These are phyloP conservation scores for Spizaetus ornatus DNA, from an alignment of 2,113 vertebrate species.

Conservation along the genomic window DNA sequence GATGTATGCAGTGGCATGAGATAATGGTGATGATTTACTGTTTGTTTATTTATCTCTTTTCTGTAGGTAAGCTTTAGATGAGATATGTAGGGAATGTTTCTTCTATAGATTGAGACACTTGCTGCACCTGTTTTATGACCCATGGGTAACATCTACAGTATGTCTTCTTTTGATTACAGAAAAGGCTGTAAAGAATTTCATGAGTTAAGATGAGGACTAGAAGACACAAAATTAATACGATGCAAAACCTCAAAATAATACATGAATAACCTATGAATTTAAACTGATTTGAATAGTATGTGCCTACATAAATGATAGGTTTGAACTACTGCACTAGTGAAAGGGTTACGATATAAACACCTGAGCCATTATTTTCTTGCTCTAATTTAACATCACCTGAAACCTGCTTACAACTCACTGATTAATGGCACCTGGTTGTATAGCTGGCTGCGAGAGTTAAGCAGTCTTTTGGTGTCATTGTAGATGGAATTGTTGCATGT, in stretches of 20 bases:
- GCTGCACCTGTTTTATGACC: not conserved
- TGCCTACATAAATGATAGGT: not conserved
- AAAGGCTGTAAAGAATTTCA: not conserved
- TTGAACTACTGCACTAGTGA: not conserved
- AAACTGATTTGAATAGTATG: not conserved
- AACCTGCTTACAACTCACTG: not conserved
- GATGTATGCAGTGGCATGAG: not conserved
- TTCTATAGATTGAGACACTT: not conserved
- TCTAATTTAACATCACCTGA: not conserved
- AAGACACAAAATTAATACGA: not conserved
- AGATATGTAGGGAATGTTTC: not conserved
- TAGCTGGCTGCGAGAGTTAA: not conserved
- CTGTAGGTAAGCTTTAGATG: not conserved
- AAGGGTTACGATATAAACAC: not conserved
- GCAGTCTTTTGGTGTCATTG: not conserved
- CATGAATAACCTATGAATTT: not conserved
- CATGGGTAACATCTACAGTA: not conserved
- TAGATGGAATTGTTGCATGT: not conserved
- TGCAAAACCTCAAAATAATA: not conserved
- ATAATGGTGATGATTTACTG: not conserved
- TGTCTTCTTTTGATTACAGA: too few relatives aligned
- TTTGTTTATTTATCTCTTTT: not conserved
- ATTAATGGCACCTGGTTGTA: too few relatives aligned
- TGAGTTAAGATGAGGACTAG: not conserved
- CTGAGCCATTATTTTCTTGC: not conserved